Evolutionary conservation across 2,888 invertebrate genomes (phyloP).

Genomic region (Lagria hirta): DNA sequence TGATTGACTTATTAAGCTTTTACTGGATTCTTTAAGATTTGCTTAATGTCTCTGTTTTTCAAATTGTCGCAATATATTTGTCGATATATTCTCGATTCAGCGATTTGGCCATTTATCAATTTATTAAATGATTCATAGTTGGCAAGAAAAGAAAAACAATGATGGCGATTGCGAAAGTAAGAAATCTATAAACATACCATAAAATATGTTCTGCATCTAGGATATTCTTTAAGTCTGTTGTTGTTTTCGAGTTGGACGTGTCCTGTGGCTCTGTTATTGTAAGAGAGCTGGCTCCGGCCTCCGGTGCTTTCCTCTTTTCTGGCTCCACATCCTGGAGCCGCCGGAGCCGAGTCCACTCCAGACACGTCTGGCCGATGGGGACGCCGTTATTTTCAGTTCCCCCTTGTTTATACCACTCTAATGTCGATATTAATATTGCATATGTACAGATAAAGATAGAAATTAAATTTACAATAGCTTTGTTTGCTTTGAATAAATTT

Average conservation of each 20-base stretch:
- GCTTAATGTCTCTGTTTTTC: slow-evolving; percentile 11
- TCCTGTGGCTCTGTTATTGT: slow-evolving; percentile 33
- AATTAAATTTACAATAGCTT: slow-evolving; percentile 27
- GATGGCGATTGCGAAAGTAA: slow-evolving; percentile 17
- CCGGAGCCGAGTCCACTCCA: slow-evolving; percentile 46
- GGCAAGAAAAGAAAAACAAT: slow-evolving; percentile 27
- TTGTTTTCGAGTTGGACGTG: slow-evolving; percentile 40
- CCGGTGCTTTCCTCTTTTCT: slow-evolving; percentile 36
- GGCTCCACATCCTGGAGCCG: slow-evolving; percentile 42
- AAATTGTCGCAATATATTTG: slow-evolving; percentile 10
- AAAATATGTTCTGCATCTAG: slow-evolving; percentile 31
- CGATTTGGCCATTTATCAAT: slow-evolving; percentile 21
- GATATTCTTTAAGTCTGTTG: slow-evolving; percentile 34
- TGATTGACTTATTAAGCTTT: too few species aligned
- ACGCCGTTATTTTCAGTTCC: slow-evolving; percentile 41
- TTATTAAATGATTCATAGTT: slow-evolving; percentile 20
- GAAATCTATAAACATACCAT: slow-evolving; percentile 32
- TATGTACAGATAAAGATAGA: slow-evolving; percentile 33
- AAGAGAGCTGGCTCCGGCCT: slow-evolving; percentile 31
- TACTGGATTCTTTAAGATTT: too few species aligned
- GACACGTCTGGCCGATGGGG: slow-evolving; percentile 44
- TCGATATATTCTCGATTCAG: slow-evolving; percentile 25
- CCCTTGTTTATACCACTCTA: slow-evolving; percentile 46
- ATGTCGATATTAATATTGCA: slow-evolving; percentile 48
- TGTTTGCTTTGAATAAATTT: slow-evolving; percentile 27